Evolutionary conservation across 2,113 vertebrate genomes (phyloP).

Genomic region (Pseudolaguvia tuberculata): DNA sequence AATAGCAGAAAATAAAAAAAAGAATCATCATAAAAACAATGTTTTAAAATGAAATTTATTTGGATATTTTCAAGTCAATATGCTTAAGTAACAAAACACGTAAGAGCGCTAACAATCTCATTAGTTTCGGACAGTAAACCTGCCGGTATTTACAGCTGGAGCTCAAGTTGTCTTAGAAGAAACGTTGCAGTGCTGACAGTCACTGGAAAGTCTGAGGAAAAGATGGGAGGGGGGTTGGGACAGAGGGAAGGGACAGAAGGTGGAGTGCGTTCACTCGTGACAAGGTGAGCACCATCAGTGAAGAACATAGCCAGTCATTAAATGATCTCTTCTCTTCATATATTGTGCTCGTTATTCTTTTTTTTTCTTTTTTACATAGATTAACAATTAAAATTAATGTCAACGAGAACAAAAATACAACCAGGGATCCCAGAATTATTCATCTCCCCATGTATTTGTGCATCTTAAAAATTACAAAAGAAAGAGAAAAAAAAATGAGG

Average conservation of each 20-base stretch:
- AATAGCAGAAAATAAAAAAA: conserved; percentile 10
- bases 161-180: conserved; percentile 63
- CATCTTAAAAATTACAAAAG: conserved; percentile 55
- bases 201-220: conserved; percentile 51
- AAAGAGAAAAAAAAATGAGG: conserved; percentile 8
- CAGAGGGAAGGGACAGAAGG: background rate
- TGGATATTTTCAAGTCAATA: conserved; percentile 61
- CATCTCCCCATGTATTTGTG: conserved; percentile 53
- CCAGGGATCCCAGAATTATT: conserved; percentile 55
- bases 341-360: conserved; percentile 52
- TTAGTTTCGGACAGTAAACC: conserved; percentile 64
- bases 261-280: conserved; percentile 45
- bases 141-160: conserved; percentile 71
- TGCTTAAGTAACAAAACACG: conserved; percentile 53
- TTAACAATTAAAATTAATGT: conserved; percentile 45
- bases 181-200: conserved; percentile 68
- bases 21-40: conserved; percentile 15
- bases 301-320: conserved; percentile 55
- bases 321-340: conserved; percentile 67
- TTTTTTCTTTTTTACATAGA: conserved; percentile 31
- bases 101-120: conserved; percentile 62
- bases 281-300: conserved; percentile 61
- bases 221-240: background rate
- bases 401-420: conserved; percentile 41
- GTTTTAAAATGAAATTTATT: conserved; percentile 68